A percentile compares a stretch with the other conserved stretches of the same genome.
These are phyloP conservation scores for Sclerodermus sp. DNA, from an alignment of 2,888 invertebrate genomes.

Conservation along the genomic window DNA sequence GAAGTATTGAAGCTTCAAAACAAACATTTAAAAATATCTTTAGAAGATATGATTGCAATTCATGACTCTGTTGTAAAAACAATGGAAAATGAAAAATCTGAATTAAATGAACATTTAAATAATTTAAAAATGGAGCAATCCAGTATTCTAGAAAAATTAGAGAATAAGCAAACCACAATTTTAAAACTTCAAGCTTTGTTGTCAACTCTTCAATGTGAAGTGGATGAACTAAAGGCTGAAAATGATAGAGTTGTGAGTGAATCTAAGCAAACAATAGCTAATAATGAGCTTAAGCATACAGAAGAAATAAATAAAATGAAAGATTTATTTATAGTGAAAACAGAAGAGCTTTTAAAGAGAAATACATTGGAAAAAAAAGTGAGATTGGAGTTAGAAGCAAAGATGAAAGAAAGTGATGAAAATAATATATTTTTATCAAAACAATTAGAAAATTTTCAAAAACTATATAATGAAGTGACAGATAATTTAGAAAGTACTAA, in stretches of 20 bases:
- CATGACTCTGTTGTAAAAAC: constrained; percentile 19
- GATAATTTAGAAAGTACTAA: constrained; percentile 1
- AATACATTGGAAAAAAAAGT: constrained; percentile 19
- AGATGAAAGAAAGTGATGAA: constrained; percentile 25
- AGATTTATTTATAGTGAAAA: constrained; percentile 30
- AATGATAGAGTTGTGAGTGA: constrained; percentile 26
- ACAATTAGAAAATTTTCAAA: constrained; percentile 36
- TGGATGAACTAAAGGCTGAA: constrained; percentile 32
- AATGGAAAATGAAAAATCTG: constrained; percentile 26
- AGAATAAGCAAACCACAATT: constrained; percentile 30
- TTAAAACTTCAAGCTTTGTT: constrained; percentile 33
- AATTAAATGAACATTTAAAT: constrained; percentile 15
- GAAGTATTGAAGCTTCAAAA: constrained; percentile 14
- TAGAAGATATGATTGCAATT: constrained; percentile 17
- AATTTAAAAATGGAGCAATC: constrained; percentile 17
- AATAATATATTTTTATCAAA: constrained; percentile 27
- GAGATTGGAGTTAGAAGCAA: constrained; percentile 23
- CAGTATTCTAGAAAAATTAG: constrained; percentile 24
- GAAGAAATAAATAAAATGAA: constrained; percentile 23
- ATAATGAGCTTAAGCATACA: constrained; percentile 19
- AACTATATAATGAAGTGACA: constrained; percentile 34
- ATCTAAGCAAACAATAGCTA: constrained; percentile 15
- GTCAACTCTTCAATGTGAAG: constrained; percentile 32
- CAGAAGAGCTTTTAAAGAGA: constrained; percentile 28
- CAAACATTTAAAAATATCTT: constrained; percentile 17